Conservation (phyloP, 2,797 vertebrate genomes). For the Acridotheres tristis region DNA sequence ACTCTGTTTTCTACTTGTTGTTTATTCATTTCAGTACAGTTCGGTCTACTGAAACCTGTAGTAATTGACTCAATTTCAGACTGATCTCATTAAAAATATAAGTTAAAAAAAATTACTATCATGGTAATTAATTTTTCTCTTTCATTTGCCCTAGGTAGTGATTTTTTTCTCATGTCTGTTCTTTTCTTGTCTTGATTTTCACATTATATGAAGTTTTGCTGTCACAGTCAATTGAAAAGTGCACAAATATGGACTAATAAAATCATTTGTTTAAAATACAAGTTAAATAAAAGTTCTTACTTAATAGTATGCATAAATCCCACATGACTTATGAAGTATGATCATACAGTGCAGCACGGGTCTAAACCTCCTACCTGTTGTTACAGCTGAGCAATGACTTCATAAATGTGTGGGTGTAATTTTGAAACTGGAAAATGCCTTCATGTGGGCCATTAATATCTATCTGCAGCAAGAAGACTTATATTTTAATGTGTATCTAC, state of each 20-base stretch:
- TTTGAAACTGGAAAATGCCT: slow-evolving; percentile 18
- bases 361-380: slow-evolving; percentile 38
- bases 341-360: neutral
- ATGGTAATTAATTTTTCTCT: neutral
- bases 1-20: neutral
- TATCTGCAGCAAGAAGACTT: neutral
- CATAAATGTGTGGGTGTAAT: slow-evolving; percentile 12
- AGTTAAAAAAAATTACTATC: neutral
- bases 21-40: neutral
- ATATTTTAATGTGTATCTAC: neutral
- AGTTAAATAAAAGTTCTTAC: neutral
- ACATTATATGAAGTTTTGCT: neutral
- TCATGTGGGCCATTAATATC: slow-evolving; percentile 1
- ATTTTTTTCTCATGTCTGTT: neutral
- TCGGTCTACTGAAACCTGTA: neutral
- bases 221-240: neutral
- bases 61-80: neutral
- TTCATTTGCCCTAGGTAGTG: neutral
- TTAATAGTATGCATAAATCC: neutral
- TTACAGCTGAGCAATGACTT: slow-evolving; percentile 46
- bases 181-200: neutral
- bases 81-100: neutral
- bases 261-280: neutral
- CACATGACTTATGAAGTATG: neutral
- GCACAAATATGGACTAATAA: neutral